Evolutionary conservation across 2,888 invertebrate genomes (phyloP).

Genomic region (Hetaerina titia): DNA sequence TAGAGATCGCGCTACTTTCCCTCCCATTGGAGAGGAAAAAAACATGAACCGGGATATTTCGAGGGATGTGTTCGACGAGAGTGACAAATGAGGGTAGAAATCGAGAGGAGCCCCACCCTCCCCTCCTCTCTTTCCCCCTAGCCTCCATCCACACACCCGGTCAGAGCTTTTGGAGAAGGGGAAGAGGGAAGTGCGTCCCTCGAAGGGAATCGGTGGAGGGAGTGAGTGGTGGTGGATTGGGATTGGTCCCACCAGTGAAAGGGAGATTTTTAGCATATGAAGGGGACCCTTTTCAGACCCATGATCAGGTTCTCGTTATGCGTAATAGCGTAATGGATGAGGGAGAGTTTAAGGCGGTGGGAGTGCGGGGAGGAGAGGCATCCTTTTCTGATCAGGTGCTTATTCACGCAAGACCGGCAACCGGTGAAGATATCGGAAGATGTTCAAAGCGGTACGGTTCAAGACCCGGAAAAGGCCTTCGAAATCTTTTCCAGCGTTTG

Average conservation of each 20-base stretch:
- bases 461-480: neutral
- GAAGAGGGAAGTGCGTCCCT: neutral
- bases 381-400: conserved; percentile 15
- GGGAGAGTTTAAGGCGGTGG: neutral
- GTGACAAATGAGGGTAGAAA: conserved; percentile 52
- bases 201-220: neutral
- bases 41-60: neutral
- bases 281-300: neutral
- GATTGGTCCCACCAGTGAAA: neutral
- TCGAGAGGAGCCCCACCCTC: neutral
- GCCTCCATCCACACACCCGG: neutral
- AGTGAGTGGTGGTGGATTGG: neutral
- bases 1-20: neutral
- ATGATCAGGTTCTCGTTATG: conserved; percentile 29
- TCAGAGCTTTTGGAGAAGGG: neutral
- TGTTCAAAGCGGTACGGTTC: neutral
- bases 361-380: neutral
- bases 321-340: conserved; percentile 10
- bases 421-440: neutral
- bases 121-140: neutral
- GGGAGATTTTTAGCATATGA: conserved; percentile 35
- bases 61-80: conserved; percentile 59
- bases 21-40: neutral
- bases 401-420: conserved; percentile 5
- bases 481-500: neutral